Evolutionary conservation across 2,797 vertebrate genomes (phyloP).

Genomic region (Bryconaethiops microstoma): DNA sequence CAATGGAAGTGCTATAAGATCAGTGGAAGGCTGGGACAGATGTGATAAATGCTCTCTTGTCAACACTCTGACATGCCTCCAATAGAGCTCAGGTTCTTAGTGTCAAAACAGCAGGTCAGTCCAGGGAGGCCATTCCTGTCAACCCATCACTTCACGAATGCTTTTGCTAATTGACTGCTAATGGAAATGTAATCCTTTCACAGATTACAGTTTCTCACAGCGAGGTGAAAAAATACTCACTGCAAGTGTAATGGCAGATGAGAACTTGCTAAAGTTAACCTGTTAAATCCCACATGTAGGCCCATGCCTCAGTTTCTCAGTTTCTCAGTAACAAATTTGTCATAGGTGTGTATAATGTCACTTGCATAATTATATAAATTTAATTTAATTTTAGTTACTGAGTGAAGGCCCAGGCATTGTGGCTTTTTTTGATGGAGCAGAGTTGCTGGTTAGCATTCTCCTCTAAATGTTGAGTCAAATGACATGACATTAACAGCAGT

Average conservation of each 20-base stretch:
- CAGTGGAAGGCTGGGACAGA: slow-evolving; percentile 67
- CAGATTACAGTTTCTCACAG: slow-evolving; percentile 27
- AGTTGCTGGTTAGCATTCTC: no score
- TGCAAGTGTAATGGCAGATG: slow-evolving; percentile 58
- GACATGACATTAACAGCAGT: no score
- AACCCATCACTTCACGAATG: slow-evolving; percentile 33
- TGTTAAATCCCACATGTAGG: neutral
- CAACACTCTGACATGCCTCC: slow-evolving; percentile 66
- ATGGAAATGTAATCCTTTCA: slow-evolving; percentile 23
- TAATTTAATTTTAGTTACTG: neutral
- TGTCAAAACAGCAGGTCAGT: slow-evolving; percentile 33
- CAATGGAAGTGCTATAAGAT: slow-evolving; percentile 65
- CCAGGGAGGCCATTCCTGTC: slow-evolving; percentile 12
- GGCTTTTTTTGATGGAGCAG: no score
- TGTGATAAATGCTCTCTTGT: slow-evolving; percentile 69
- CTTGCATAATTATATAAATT: slow-evolving; percentile 42
- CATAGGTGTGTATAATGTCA: neutral
- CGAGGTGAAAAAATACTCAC: slow-evolving; percentile 57
- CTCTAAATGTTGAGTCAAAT: neutral
- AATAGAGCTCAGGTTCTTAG: slow-evolving; percentile 42
- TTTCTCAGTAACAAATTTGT: neutral
- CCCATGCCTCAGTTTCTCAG: neutral
- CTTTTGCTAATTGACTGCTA: slow-evolving; percentile 40
- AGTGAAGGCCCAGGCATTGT: no score
- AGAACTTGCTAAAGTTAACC: slow-evolving; percentile 24